Conservation (phyloP, 1,140 invertebrate species). For the Tetramorium parvispinum region DNA sequence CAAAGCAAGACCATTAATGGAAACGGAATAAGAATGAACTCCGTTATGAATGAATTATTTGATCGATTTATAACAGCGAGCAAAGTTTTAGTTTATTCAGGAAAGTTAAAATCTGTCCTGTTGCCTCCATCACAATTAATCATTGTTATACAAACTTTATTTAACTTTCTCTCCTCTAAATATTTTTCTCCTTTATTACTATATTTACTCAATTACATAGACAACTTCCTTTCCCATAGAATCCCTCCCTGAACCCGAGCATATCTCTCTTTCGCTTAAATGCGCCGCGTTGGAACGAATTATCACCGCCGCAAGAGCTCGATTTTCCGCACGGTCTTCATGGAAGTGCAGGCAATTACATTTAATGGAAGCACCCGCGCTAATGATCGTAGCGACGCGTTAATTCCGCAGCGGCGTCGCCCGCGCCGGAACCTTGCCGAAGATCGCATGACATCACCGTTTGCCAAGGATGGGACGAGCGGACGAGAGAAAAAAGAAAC, state of each 20-base stretch:
- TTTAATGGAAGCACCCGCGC: not conserved
- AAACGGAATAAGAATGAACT: not conserved
- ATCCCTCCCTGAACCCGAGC: not conserved
- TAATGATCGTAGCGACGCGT: conserved; percentile 33
- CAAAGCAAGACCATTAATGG: not conserved
- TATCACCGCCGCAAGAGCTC: not conserved
- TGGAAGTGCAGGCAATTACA: conserved; percentile 35
- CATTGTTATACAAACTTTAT: not conserved
- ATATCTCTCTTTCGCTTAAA: not conserved
- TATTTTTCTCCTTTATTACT: not conserved
- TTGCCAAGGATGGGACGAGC: conserved; percentile 23
- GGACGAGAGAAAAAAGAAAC: not conserved
- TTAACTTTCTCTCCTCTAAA: not conserved
- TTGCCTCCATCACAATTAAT: not conserved
- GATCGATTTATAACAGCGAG: not conserved
- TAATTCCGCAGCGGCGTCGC: conserved; percentile 44
- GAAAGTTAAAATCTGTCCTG: not conserved
- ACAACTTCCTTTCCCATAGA: not conserved
- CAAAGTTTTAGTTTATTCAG: not conserved
- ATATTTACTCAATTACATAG: not conserved
- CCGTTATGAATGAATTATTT: not conserved
- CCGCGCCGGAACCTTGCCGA: conserved; percentile 45
- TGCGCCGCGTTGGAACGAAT: not conserved
- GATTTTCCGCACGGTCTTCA: conserved; percentile 40
- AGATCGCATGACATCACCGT: conserved; percentile 69